These are phyloP conservation scores for Melierax canorus DNA, from an alignment of 2,113 vertebrate species.

Conservation along the genomic window DNA sequence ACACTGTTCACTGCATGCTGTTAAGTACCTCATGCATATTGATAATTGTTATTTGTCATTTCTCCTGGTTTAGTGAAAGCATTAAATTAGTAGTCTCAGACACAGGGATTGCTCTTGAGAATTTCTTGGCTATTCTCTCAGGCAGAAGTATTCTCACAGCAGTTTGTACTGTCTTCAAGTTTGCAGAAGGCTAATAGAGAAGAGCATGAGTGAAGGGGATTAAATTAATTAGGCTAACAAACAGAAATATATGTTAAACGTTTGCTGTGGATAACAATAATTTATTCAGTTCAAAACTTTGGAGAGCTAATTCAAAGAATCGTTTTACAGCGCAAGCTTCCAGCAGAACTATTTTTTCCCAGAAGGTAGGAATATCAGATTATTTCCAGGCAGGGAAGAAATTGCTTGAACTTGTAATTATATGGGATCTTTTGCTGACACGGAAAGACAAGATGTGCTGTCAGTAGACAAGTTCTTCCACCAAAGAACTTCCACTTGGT, in stretches of 20 bases:
- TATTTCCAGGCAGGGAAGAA: not conserved
- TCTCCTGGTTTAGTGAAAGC: not conserved
- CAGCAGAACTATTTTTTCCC: not conserved
- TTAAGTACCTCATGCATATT: not conserved
- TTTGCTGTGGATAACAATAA: constrained; percentile 3
- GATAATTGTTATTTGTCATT: not conserved
- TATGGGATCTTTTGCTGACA: not conserved
- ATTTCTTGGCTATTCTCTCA: not conserved
- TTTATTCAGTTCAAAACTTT: not conserved
- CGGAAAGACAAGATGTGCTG: not conserved
- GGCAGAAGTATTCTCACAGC: not conserved
- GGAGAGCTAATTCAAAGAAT: not conserved
- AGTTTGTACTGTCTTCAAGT: not conserved
- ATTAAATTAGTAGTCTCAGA: not conserved
- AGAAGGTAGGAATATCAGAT: not conserved
- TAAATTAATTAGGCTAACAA: not conserved
- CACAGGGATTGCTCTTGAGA: not conserved
- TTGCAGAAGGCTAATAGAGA: not conserved
- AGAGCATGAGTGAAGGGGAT: not conserved
- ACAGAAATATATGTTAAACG: not conserved
- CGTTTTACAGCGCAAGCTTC: not conserved
- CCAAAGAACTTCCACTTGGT: not conserved
- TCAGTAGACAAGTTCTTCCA: not conserved
- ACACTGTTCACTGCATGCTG: not conserved
- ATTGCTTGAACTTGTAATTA: not conserved